Base-by-base conservation (phyloP, 2,797 vertebrate species). In the Alca torda region DNA sequence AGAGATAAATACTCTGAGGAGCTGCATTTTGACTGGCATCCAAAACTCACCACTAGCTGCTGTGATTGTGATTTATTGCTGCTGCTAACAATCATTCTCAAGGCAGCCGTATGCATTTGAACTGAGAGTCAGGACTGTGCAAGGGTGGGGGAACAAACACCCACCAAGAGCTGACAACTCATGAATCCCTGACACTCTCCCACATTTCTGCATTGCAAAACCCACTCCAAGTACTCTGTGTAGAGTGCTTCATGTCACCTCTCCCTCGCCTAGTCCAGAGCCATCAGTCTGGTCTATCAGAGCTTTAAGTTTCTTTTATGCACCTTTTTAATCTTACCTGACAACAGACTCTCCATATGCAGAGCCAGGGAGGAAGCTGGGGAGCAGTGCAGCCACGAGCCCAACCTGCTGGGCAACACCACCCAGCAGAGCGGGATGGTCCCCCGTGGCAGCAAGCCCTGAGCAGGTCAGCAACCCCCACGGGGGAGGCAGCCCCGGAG, bases 11-110 rank as follows among this genome's bases (percentile, higher is more conserved):
- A 25, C 84, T 90, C 84, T 0, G 0, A 91, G 90, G 79, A 92
- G 90, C 89, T 79, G 53, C 67, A 8, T 91, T 82, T 86, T 94
- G 87, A 89, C 89, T 93, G 93, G 56, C 92, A 96, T 90, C 91
- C 87, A 95, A 68, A 94, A 77, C 67, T 88, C 92, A 80, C 87
- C 76, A 1, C 78, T n/a, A 70, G 68, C 84, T 78, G 59, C 93
- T 63, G 80, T 1, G 60, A 56, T 10, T 70, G 85, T 87, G 88
- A 96, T 96, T 95, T 94, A 95, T 79, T 41, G 87, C 91, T 85
- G 48, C 77, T 93, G 89, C 56, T 91, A 89, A n/a, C 77, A 43
- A 89, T 89, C 93, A 84, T 43, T 90, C 82, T 74, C 67, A 72
- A 74, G 89, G 73, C 74, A 93, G 65, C 33, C 0, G 4, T 1